These are phyloP conservation scores for Thaumatotibia leucotreta DNA, from an alignment of 1,140 invertebrate genomes.

Conservation along the genomic window DNA sequence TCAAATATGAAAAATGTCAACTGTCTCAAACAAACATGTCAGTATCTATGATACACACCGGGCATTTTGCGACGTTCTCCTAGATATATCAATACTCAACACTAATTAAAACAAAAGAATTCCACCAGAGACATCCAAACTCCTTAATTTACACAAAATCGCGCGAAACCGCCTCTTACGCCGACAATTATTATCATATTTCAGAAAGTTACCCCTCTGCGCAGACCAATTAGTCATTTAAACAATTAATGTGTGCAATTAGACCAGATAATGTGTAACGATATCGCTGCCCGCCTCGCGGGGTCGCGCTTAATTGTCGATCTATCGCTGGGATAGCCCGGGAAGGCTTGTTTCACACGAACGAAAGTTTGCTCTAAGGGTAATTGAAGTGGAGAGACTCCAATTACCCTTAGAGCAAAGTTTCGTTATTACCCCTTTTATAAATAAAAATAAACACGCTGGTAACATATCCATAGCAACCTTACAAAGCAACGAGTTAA, in stretches of 20 bases:
- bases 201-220: constrained; percentile 4
- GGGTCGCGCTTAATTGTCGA: not conserved
- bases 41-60: too few relatives aligned
- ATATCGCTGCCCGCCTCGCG: not conserved
- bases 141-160: not conserved
- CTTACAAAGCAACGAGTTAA: too few relatives aligned
- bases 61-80: too few relatives aligned
- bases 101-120: not conserved
- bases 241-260: constrained; percentile 14
- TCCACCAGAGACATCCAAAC: not conserved
- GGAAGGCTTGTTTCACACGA: not conserved
- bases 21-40: too few relatives aligned
- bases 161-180: not conserved
- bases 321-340: not conserved
- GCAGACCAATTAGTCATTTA: constrained; percentile 12
- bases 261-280: constrained; percentile 9
- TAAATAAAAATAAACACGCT: too few relatives aligned
- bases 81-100: not conserved
- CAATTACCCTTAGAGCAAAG: too few relatives aligned
- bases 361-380: not conserved
- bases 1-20: too few relatives aligned
- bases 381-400: too few relatives aligned
- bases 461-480: too few relatives aligned
- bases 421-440: too few relatives aligned
- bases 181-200: constrained; percentile 10